A percentile compares a stretch with the other conserved stretches of the same genome.
These are phyloP conservation scores for Fabriciana adippe DNA, from an alignment of 2,888 invertebrate genomes.

Conservation along the genomic window DNA sequence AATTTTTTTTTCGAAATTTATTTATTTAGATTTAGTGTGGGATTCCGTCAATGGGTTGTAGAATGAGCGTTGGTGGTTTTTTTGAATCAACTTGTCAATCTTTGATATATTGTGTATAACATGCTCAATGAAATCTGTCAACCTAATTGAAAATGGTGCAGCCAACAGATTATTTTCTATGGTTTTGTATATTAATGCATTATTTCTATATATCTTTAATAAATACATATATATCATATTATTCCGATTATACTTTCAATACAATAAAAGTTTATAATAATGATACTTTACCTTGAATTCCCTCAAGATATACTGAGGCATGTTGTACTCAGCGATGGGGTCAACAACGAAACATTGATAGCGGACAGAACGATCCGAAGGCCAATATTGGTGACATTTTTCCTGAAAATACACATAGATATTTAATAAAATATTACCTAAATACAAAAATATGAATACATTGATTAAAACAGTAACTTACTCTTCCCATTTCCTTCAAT, in stretches of 20 bases:
- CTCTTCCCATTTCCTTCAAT: constrained; percentile 98
- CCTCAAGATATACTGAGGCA: constrained; percentile 99
- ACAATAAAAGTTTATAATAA: neutral
- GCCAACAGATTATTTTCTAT: too few relatives aligned
- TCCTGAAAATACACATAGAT: constrained; percentile 84
- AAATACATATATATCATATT: neutral
- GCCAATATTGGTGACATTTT: constrained; percentile 99
- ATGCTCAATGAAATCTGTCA: too few relatives aligned
- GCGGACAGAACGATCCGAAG: constrained; percentile 97
- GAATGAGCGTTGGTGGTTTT: too few relatives aligned
- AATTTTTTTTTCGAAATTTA: too few relatives aligned
- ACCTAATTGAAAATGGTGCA: too few relatives aligned
- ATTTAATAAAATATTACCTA: constrained; percentile 1
- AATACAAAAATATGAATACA: neutral
- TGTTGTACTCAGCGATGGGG: constrained; percentile 99
- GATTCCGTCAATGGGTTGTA: too few relatives aligned
- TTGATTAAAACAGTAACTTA: constrained; percentile 73
- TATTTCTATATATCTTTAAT: too few relatives aligned
- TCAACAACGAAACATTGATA: constrained; percentile 99
- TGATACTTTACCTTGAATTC: constrained; percentile 93
- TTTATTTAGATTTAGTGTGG: too few relatives aligned
- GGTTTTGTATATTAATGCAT: too few relatives aligned
- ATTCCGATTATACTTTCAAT: neutral
- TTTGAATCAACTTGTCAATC: too few relatives aligned
- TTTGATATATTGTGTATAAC: too few relatives aligned